These are phyloP conservation scores for Lasioglossum pauxillum DNA, from an alignment of 2,888 invertebrate species.

Conservation along the genomic window DNA sequence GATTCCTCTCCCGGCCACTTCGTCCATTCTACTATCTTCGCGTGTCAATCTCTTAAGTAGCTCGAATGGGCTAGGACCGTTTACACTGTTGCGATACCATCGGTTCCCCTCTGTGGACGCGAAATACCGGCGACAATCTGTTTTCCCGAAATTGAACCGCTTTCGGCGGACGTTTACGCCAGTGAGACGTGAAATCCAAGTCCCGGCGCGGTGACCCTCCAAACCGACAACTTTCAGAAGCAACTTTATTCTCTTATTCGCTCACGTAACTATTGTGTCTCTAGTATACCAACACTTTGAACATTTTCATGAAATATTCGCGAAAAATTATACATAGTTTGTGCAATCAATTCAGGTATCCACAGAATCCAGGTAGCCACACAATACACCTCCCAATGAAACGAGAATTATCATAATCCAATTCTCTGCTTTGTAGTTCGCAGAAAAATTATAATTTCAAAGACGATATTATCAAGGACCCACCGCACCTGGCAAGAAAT, in stretches of 20 bases:
- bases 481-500: not conserved
- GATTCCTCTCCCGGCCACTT: constrained; percentile 56
- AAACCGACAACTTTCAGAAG: not conserved
- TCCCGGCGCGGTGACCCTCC: not conserved
- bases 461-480: not conserved
- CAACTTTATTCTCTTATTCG: not conserved
- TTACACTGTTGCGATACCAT: constrained; percentile 64
- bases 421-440: not conserved
- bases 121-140: constrained; percentile 40
- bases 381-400: not conserved
- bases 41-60: constrained; percentile 84
- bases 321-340: not conserved
- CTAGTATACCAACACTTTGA: not conserved
- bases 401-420: not conserved
- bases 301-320: not conserved
- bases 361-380: not conserved
- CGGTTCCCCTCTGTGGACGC: constrained; percentile 52
- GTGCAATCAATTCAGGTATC: not conserved
- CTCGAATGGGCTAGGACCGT: constrained; percentile 77
- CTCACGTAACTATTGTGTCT: not conserved
- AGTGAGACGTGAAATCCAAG: not conserved
- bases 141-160: not conserved
- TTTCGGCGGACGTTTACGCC: not conserved
- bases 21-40: constrained; percentile 83
- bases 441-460: not conserved